phyloP scores from a whole-genome alignment of 2,888 invertebrate genomes.

The Eupsilia transversa region DNA sequence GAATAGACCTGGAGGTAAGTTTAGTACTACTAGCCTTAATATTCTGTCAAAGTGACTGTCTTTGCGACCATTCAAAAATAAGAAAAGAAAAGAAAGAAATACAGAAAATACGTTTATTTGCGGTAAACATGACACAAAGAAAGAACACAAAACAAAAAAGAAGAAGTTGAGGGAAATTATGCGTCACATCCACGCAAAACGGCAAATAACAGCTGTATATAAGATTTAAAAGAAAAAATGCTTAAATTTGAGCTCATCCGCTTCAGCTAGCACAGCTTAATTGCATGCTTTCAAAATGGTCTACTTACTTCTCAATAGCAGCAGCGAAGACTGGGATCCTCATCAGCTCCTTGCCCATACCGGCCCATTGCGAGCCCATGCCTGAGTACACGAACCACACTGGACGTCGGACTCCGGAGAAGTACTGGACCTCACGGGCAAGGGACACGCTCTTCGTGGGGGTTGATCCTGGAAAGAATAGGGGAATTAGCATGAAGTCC shows the following conservation, averaged over 20 bases:
- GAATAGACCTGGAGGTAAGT: too few species aligned
- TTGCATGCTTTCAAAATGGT: neutral
- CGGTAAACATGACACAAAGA: too few species aligned
- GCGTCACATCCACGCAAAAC: too few species aligned
- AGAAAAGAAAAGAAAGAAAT: too few species aligned
- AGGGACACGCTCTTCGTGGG: constrained; percentile 81
- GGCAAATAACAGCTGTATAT: neutral
- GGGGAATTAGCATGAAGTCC: neutral
- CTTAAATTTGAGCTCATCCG: neutral
- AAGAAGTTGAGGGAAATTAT: too few species aligned
- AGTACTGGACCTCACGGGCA: constrained; percentile 90
- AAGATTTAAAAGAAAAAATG: neutral
- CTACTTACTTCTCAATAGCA: constrained; percentile 91
- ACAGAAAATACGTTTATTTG: too few species aligned
- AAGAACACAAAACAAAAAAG: too few species aligned
- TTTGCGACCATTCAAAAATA: neutral
- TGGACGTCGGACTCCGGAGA: constrained; percentile 92
- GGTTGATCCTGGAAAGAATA: constrained; percentile 83
- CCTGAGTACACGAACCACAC: constrained; percentile 98
- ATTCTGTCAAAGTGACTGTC: neutral
- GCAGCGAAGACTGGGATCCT: constrained; percentile 93
- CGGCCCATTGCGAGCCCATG: constrained; percentile 97
- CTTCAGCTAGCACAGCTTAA: neutral
- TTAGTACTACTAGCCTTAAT: neutral
- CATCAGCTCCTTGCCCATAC: constrained; percentile 95